Evolutionary conservation across 1,140 invertebrate species (phyloP), one percentile per base, ranked within the genome.

Genomic region (Aphelinus atriplicis): DNA sequence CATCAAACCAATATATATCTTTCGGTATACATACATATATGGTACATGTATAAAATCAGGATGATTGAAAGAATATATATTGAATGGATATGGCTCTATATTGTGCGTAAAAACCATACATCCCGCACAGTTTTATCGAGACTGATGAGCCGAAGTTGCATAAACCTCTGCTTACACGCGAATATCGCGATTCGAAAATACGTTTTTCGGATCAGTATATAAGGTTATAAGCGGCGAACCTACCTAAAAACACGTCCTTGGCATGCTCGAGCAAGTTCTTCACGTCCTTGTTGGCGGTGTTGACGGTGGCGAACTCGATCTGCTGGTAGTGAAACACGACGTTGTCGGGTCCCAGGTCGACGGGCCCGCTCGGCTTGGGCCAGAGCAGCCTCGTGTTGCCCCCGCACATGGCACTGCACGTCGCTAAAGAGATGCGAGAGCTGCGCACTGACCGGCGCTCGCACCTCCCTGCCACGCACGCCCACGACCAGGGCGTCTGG

Each of bases 401-500:
- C 3, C 87, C 88, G 60, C 88, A 89, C 9, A 84, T 74, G 3
- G 87, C 86, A 56, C 80, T 81, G 62, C 88, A 89, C 0, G 85
- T 88, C 3, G 85, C 83, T 53, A 88, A 56, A 0, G 88, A 87
- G 5, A 81, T 85, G 6, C 84, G 80, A 5, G 84, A 85, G 3
- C 84, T 85, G 7, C 81, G 85, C 1, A 87, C 85, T 0, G 86
- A 83, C 65, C 84, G 80, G 61, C 82, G 85, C 61, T 87, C 85
- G 78, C 88, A 89, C 63, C 84, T 78, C 10, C 82, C 83, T 1
- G 81, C 78, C 2, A 85, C 84, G 66, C 88, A 89, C 0, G 82
- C 81, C 88, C 88, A 89, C 3, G 88, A 88, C 88, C 88, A 89
- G 0, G 86, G 87, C 67, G 83, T 88, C 50, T 87, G 82, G 66